Evolutionary conservation across 2,888 invertebrate genomes (phyloP).

Genomic region (Adelphocoris suturalis): DNA sequence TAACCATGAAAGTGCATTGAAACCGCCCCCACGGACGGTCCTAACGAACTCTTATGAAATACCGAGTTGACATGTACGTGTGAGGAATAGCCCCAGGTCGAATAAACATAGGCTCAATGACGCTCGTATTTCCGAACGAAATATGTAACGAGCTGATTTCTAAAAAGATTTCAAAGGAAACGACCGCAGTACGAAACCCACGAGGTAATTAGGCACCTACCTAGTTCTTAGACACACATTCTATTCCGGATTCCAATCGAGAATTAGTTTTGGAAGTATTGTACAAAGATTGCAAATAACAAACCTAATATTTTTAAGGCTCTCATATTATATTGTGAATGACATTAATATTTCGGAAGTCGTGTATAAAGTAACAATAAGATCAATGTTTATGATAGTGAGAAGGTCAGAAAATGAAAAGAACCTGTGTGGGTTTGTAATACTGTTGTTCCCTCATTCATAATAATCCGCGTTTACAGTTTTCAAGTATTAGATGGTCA

Average conservation of each 20-base stretch:
- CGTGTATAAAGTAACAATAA: too few relatives aligned
- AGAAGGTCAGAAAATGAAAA: too few relatives aligned
- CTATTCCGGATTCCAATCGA: background rate
- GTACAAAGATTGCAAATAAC: too few relatives aligned
- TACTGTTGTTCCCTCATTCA: too few relatives aligned
- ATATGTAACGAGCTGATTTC: conserved; percentile 33
- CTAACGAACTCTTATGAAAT: conserved; percentile 63
- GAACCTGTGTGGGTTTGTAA: too few relatives aligned
- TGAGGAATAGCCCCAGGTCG: conserved; percentile 44
- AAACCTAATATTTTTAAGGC: too few relatives aligned
- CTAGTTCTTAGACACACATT: background rate
- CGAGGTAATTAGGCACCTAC: too few relatives aligned
- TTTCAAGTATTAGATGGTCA: too few relatives aligned
- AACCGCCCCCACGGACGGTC: conserved; percentile 50
- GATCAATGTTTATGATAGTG: too few relatives aligned
- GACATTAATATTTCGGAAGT: too few relatives aligned
- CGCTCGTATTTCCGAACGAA: background rate
- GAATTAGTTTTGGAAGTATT: background rate
- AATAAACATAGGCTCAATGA: conserved; percentile 67
- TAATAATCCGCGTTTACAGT: too few relatives aligned
- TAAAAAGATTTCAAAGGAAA: background rate
- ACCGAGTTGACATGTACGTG: conserved; percentile 42
- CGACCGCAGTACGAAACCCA: background rate
- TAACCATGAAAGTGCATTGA: conserved; percentile 48
- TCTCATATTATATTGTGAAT: too few relatives aligned